Conservation (phyloP, 2,113 vertebrate genomes). For the Apteryx mantelli region DNA sequence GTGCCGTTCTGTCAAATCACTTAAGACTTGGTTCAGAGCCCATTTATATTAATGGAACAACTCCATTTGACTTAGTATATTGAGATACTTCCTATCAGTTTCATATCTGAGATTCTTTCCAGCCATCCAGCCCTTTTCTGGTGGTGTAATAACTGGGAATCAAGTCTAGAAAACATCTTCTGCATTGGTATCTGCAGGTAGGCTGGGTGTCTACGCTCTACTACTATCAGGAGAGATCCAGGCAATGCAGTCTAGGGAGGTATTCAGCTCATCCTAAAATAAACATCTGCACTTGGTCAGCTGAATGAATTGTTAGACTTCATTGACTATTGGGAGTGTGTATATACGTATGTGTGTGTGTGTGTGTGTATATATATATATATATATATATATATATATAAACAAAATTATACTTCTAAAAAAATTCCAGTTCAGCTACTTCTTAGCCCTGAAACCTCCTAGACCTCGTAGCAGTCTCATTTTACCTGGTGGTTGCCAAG, state of each 20-base stretch:
- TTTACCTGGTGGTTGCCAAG: neutral
- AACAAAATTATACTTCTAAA: neutral
- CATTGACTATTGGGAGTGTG: neutral
- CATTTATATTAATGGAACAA: neutral
- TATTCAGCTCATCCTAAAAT: neutral
- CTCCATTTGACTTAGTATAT: neutral
- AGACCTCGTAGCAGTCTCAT: neutral
- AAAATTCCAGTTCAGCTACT: neutral
- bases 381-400: too few species aligned
- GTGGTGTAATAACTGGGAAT: neutral
- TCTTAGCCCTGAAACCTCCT: neutral
- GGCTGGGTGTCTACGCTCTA: neutral
- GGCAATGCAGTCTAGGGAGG: neutral
- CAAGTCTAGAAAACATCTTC: accelerated
- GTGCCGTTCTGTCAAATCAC: neutral
- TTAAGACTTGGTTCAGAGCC: neutral
- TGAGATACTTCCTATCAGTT: neutral
- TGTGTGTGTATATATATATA: neutral
- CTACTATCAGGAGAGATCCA: accelerated
- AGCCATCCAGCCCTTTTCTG: neutral
- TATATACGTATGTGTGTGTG: neutral
- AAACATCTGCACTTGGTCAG: neutral
- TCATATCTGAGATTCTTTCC: neutral
- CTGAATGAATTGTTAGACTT: neutral
- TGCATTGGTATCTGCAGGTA: neutral